phyloP scores from a whole-genome alignment of 2,888 invertebrate genomes.

The Leptopilina syphax region DNA sequence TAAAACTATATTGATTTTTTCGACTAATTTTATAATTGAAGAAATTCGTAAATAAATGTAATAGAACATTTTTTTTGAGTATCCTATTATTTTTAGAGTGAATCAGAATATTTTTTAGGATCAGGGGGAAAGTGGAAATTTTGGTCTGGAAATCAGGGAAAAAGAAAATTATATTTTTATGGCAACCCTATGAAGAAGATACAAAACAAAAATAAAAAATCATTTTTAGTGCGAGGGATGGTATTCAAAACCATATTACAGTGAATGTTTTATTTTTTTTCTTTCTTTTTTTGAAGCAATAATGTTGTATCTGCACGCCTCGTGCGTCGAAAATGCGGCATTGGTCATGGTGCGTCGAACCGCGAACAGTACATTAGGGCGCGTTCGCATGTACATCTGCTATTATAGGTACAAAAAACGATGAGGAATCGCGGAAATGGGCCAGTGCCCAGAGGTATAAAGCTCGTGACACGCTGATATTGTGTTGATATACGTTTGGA shows the following conservation, averaged over 20 bases:
- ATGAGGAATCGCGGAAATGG: conserved; percentile 30
- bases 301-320: conserved; percentile 34
- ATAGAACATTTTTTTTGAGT: too few species aligned
- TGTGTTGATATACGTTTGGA: neutral
- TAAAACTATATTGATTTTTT: too few species aligned
- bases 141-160: too few species aligned
- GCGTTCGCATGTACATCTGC: conserved; percentile 36
- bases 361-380: conserved; percentile 22
- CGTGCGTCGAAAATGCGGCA: conserved; percentile 33
- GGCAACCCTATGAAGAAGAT: too few species aligned
- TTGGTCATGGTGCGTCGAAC: conserved; percentile 26
- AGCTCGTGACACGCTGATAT: conserved; percentile 30
- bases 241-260: conserved; percentile 34
- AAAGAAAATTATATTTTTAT: too few species aligned
- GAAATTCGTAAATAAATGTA: too few species aligned
- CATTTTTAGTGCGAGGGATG: too few species aligned
- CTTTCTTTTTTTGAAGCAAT: conserved; percentile 11
- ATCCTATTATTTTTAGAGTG: too few species aligned
- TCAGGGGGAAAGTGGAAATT: too few species aligned
- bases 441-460: neutral
- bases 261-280: neutral
- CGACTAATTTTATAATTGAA: too few species aligned
- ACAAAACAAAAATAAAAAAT: too few species aligned
- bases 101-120: too few species aligned
- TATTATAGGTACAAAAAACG: conserved; percentile 32